Evolutionary conservation across 2,797 vertebrate genomes (phyloP).

Genomic region (Spinus olivaceus): DNA sequence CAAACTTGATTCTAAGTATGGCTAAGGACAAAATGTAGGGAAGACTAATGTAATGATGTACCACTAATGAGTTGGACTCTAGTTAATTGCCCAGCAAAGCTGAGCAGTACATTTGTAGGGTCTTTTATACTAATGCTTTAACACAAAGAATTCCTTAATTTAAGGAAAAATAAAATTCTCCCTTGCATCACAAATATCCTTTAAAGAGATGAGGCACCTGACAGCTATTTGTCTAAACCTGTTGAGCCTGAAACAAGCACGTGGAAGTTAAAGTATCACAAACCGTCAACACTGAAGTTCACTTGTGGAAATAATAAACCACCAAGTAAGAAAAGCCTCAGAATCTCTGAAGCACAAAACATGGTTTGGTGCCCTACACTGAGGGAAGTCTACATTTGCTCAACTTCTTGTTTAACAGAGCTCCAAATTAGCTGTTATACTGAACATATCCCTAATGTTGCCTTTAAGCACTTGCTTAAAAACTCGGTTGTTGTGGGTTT

Average conservation of each 20-base stretch:
- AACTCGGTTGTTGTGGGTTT: rapidly evolving
- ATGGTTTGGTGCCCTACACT: rapidly evolving
- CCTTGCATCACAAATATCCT: background rate
- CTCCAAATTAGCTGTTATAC: too few relatives aligned
- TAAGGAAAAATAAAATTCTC: too few relatives aligned
- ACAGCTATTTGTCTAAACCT: background rate
- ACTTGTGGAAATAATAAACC: background rate
- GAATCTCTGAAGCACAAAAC: background rate
- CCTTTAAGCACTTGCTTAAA: background rate
- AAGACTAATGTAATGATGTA: background rate
- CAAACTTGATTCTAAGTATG: background rate
- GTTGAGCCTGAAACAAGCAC: background rate
- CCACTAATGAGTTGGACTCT: background rate
- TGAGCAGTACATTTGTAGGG: background rate
- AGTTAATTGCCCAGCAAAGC: background rate
- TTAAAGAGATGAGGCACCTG: background rate
- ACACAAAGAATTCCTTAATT: background rate
- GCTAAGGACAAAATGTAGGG: background rate
- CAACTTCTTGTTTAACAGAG: background rate
- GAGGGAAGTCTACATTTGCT: rapidly evolving
- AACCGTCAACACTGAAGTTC: background rate
- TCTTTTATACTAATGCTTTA: background rate
- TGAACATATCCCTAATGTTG: background rate
- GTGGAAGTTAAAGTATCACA: background rate
- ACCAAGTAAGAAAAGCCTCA: background rate